Evolutionary conservation across 2,113 vertebrate genomes (phyloP).

Genomic region (Phylloscopus whistleri): DNA sequence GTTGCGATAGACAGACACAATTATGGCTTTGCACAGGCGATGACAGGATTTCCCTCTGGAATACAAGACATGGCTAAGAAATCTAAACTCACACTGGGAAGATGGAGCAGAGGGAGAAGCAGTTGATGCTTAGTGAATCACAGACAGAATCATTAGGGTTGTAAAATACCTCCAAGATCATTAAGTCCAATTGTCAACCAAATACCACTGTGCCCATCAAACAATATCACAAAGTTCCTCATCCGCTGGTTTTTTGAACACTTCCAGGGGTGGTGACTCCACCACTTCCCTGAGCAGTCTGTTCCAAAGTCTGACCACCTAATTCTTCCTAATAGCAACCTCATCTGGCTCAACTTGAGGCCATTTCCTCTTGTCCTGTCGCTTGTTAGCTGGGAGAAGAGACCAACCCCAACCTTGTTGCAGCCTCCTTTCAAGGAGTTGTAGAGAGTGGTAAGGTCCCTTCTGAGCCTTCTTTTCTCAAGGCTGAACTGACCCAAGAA

Average conservation of each 20-base stretch:
- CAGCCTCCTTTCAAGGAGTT: no score
- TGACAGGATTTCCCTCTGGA: neutral
- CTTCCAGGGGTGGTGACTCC: neutral
- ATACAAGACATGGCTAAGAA: neutral
- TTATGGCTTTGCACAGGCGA: accelerated
- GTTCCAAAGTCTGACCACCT: neutral
- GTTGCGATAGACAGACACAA: neutral
- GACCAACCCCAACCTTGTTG: no score
- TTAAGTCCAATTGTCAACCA: neutral
- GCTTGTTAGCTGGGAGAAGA: neutral
- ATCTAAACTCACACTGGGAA: neutral
- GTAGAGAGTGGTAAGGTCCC: neutral
- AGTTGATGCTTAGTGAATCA: neutral
- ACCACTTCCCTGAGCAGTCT: neutral
- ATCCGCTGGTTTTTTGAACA: neutral
- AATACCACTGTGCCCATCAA: neutral
- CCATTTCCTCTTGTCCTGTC: neutral
- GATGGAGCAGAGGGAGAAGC: neutral
- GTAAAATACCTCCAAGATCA: neutral
- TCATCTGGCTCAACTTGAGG: neutral
- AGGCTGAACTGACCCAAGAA: neutral
- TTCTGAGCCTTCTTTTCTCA: neutral
- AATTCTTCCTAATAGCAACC: neutral
- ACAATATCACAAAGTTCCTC: accelerated
- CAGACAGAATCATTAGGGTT: neutral